Evolutionary conservation across 2,113 vertebrate genomes (phyloP).

Genomic region (Microcebus tavaratra): DNA sequence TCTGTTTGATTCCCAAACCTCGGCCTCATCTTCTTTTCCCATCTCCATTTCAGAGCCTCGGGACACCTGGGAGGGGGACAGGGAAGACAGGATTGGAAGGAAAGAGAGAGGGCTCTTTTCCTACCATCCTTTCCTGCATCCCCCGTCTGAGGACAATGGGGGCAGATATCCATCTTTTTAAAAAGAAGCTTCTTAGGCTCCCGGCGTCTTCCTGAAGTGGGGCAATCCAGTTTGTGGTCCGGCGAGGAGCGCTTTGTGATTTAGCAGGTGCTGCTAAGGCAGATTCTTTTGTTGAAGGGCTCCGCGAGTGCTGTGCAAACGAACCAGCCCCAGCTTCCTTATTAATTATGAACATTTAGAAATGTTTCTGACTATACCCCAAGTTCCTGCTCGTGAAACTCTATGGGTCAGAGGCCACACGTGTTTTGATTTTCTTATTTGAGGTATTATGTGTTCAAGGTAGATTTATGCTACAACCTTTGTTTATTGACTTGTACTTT

Average conservation of each 20-base stretch:
- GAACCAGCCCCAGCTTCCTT: conserved; percentile 71
- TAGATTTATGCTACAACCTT: conserved; percentile 90
- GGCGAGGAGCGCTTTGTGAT: background rate
- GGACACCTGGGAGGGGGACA: background rate
- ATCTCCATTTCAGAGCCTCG: background rate
- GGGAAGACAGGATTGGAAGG: background rate
- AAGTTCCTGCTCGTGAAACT: conserved; percentile 85
- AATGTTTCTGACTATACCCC: conserved; percentile 81
- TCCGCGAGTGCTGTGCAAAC: background rate
- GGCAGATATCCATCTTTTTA: background rate
- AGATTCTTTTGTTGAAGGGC: conserved; percentile 7
- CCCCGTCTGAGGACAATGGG: background rate
- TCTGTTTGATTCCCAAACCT: background rate
- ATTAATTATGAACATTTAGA: conserved; percentile 83
- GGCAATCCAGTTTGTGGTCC: background rate
- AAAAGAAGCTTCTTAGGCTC: conserved; percentile 47
- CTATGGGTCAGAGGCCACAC: conserved; percentile 89
- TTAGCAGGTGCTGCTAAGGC: conserved; percentile 40
- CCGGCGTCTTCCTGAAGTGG: conserved; percentile 71
- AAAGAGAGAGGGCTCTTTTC: background rate
- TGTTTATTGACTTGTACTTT: conserved; percentile 91
- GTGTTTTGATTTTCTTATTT: conserved; percentile 91
- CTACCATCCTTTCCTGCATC: background rate
- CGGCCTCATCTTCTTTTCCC: background rate
- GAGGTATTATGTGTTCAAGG: conserved; percentile 91